Base-by-base conservation (phyloP, 2,888 invertebrate species). In the Melanargia galathea region DNA sequence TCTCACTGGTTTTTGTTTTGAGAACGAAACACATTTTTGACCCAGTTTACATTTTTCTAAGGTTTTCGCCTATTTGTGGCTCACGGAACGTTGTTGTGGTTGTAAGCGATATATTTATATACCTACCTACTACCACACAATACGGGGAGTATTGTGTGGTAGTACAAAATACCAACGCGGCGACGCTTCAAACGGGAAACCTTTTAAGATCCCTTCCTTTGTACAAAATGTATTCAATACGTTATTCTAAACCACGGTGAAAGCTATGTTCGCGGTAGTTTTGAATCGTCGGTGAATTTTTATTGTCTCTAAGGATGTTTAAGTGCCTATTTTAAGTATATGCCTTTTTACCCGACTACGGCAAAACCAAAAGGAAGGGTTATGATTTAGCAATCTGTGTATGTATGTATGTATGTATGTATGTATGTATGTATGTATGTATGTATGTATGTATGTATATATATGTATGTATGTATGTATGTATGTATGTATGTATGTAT, bases 31-130 rank as follows among this genome's bases (percentile, higher is more conserved):
- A 52, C 8, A 10, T 40, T 38, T 18, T 10, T 38, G 24, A 38
- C 24, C 54, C 40, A 54, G n/a, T 54, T 54, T 18, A 11, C 26
- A 54, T 40, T 22, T 38, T 54, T 54, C n/a, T 40, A 38, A 10
- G 35, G 52, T 24, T 40, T 38, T 40, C 38, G 2, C 18, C 10
- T 51, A 33, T 30, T 51, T 13, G 26, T 30, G 5, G 26, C 16
- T 16, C 24, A 56, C 43, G 24, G 24, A 43, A 26, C 24, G 43
- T 26, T n/a, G 26, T 40, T 56, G 66, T 59, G 66, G 63, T 55
- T 66, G 63, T 62, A 63, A 66, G 26, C 55, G 66, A 66, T 62
- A 66, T 60, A 30, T 30, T n/a, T n/a, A n/a, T n/a, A n/a, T n/a
- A n/a, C n/a, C n/a, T n/a, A n/a, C n/a, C n/a, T n/a, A n/a, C n/a